Conservation (phyloP, 1,140 invertebrate genomes). For the Sitophilus oryzae region DNA sequence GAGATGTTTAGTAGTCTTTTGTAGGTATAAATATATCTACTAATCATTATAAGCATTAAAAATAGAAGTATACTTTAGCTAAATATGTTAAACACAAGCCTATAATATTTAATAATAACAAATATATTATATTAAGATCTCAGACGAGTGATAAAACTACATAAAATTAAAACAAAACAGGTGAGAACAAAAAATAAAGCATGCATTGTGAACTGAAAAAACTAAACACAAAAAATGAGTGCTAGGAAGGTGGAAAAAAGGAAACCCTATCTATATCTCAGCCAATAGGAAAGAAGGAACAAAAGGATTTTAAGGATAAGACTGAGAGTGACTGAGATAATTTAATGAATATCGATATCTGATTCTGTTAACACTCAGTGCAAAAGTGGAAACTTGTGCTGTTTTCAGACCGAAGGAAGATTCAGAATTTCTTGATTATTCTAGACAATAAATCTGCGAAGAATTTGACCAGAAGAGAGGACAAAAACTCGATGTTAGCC, state of each 20-base stretch:
- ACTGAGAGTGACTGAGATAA: slow-evolving; percentile 13
- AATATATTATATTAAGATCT: too few relatives aligned
- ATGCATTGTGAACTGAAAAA: slow-evolving; percentile 29
- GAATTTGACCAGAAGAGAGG: too few relatives aligned
- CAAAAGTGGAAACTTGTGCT: slow-evolving; percentile 24
- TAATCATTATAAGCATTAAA: too few relatives aligned
- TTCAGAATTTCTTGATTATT: slow-evolving; percentile 12
- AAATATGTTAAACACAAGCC: too few relatives aligned
- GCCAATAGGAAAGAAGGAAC: slow-evolving; percentile 8
- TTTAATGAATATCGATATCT: slow-evolving; percentile 4
- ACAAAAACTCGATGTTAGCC: too few relatives aligned
- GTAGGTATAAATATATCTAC: too few relatives aligned
- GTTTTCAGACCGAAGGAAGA: slow-evolving; percentile 17
- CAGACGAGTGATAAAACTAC: too few relatives aligned
- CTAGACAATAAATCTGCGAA: too few relatives aligned
- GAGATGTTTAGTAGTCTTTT: too few relatives aligned
- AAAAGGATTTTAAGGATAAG: slow-evolving; percentile 7
- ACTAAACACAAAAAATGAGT: slow-evolving; percentile 32
- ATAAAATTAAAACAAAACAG: slow-evolving; percentile 24
- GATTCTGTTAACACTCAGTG: slow-evolving; percentile 28
- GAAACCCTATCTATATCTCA: slow-evolving; percentile 34
- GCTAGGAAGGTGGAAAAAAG: slow-evolving; percentile 32
- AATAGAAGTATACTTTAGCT: too few relatives aligned
- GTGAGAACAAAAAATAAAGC: slow-evolving; percentile 26
- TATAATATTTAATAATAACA: too few relatives aligned